Percentiles rank a stretch among this genome's conserved stretches.
Evolutionary conservation across 2,797 vertebrate genomes (phyloP).

Genomic region (Poecile montanus): DNA sequence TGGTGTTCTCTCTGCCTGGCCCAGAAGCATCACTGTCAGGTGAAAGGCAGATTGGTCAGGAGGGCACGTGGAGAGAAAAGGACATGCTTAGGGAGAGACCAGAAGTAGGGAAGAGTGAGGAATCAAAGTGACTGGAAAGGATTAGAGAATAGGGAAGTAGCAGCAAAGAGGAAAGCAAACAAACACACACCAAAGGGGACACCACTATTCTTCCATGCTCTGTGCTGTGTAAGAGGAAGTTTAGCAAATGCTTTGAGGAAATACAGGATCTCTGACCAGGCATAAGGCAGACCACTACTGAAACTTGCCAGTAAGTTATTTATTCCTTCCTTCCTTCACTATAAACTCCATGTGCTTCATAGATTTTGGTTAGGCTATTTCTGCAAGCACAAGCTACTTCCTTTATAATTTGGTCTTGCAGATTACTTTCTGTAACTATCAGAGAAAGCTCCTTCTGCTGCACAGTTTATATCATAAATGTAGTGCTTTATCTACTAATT

Average conservation of each 20-base stretch:
- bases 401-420: background rate
- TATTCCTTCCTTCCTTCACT: background rate
- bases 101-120: background rate
- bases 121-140: background rate
- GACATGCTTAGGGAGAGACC: background rate
- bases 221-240: background rate
- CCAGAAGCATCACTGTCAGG: background rate
- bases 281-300: background rate
- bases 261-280: background rate
- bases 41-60: background rate
- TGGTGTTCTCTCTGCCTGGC: background rate
- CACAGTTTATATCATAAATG: background rate
- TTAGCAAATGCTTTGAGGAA: background rate
- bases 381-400: background rate
- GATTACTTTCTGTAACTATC: background rate
- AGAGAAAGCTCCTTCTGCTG: background rate
- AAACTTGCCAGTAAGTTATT: background rate
- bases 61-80: accelerated
- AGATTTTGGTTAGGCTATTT: background rate
- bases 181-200: background rate
- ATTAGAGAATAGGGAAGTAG: background rate
- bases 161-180: background rate
- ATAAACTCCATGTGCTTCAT: background rate
- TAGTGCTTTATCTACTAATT: slow-evolving; percentile 41
- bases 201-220: background rate